Base-by-base conservation (phyloP, 1,140 invertebrate genomes). In the Catajapyx aquilonaris region DNA sequence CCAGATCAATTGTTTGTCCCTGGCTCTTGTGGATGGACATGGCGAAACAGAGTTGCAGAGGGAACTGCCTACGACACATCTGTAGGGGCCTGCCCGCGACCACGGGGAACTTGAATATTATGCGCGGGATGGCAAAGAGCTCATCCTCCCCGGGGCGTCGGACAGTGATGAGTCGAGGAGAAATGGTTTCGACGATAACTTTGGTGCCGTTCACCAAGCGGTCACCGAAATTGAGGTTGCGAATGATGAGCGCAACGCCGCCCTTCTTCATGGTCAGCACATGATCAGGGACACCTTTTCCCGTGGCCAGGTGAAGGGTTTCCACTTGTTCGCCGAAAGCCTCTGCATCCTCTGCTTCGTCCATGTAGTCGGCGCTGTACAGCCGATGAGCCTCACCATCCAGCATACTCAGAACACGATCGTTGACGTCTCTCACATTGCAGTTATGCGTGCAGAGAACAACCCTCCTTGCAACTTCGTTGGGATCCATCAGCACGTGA, bases 1-100 rank as follows among this genome's bases (percentile, higher is more conserved):
- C 46, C 20, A 16, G 36, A 18, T 41, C 21, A 42, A 38, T 40
- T 13, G 28, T 43, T 43, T 61, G 57, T 17, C 59, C 59, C 43
- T 63, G 56, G 2, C 50, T 35, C 40, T 62, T 62, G 41, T 61
- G 58, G 4, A 61, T 53, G 11, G 59, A 57, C 42, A 63, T 55
- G 5, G 52, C 53, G 46, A 56, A 63, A 10, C 45, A 34, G 1
- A 53, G 41, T 35, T 48, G 32, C 1, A 64, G 28, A 11, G 61
- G 53, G 46, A 64, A 61, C 40, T 64, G 60, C 3, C 46, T 9
- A 18, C 54, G 15, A 35, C 47, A 45, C 20, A 57, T 5, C 16
- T 16, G 4, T 34, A 13, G 17, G 13, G 34, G 5, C 19, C 30
- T 38, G 18, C 18, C 30, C 30, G 18, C 3, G 5, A 31, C 30